Evolutionary conservation across 2,888 invertebrate species (phyloP), one percentile per base, ranked within the genome.

Genomic region (Cryptocephalus primarius): DNA sequence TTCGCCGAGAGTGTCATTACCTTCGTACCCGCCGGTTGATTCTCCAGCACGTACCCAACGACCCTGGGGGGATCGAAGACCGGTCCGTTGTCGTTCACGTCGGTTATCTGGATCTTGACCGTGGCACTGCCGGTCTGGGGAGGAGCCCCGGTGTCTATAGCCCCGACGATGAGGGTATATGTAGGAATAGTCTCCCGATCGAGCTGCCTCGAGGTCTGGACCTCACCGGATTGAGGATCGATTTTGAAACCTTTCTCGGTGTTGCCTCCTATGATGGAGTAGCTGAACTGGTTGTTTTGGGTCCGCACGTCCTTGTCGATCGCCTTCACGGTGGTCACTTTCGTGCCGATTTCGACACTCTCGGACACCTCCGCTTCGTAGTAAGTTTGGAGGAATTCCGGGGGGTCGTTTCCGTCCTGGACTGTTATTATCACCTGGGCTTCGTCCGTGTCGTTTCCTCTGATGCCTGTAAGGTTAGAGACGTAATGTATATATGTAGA

Each of bases 401-500:
- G 95, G 1, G 95, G 92, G 72, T 95, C 95, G 65, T 95, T 95
- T 13, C 94, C 94, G 67, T 95, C 95, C 72, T 93, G 90, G 52
- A 96, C 88, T 0, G 88, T 86, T 51, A 96, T 85, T 42, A 90
- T 88, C 1, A 96, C 88, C 70, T 91, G 90, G 4, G 94, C 94
- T 71, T 91, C 92, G 64, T 93, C 94, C 0, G 93, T 94, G 62
- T 95, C 94, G 65, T 94, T 93, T 3, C 95, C 95, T 36, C 85
- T 78, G 56, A 96, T 93, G 13, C 22, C 22, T 22, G 22, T 6
- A 22, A 22, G 22, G 22, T 22, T 22, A 22, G 22, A 22, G 22
- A 6, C 2, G 22, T 22, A 6, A 22, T 22, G 6, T 22, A n/a
- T n/a, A n/a, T n/a, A n/a, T n/a, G n/a, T n/a, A n/a, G n/a, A n/a